Evolutionary conservation across 2,797 vertebrate genomes (phyloP), one percentile per base, ranked within the genome.

Genomic region (Danio kyathit): DNA sequence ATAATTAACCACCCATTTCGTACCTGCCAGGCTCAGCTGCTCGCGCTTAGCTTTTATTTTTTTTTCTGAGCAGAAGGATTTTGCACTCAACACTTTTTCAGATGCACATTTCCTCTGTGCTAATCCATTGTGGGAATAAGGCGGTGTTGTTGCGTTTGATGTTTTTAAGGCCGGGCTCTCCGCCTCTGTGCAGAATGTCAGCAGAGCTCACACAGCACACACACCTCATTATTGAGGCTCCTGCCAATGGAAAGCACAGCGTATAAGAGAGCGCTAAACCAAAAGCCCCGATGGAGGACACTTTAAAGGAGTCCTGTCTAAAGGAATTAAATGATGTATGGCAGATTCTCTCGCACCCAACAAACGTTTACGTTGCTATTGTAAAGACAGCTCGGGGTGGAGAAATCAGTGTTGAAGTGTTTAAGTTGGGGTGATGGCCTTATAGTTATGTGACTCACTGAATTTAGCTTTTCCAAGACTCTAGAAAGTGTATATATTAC

Each of bases 111-210:
- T 74, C 49, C 65, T 79, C 44, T 44, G 60, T 13, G 49, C 65
- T 88, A 86, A 86, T 84, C 82, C 82, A 77, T 86, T 78, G 75
- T 73, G 63, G 74, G 66, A 80, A 82, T 79, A 80, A 77, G 12
- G 21, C 48, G 14, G 57, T 74, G 51, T 84, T 79, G 64, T 63
- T 21, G 7, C 29, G 19, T 79, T 86, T 86, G 76, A 84, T 86
- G 79, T 85, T 70, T 73, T 75, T 54, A 64, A 78, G 72, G 60
- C 80, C 81, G 48, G 16, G 43, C 64, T 79, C 57, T 82, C 65
- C 12, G 74, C 76, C 65, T 82, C 71, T 75, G 65, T 77, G 60
- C 77, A 40, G 80, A 82, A 83, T 85, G 84, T 82, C 84, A 83
- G 78, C 14, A 38, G 48, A 21, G 63, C 75, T 76, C 70, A 70